phyloP scores from a whole-genome alignment of 1,140 invertebrate species.

The Drosophila quadrilineata region DNA sequence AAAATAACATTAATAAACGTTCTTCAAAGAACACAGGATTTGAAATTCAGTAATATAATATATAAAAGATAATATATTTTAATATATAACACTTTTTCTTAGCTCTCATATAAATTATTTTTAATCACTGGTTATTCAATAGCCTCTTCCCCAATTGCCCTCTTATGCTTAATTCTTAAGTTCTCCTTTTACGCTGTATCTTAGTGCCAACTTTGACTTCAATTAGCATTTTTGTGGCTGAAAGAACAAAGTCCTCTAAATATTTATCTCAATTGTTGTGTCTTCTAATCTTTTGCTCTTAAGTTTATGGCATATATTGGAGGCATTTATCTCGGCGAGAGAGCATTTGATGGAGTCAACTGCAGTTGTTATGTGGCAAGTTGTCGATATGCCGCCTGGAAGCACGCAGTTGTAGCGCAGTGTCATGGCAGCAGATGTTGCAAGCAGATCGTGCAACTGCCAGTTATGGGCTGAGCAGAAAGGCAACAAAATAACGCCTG shows the following conservation, averaged over 20 bases:
- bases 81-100: too few species aligned
- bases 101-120: too few species aligned
- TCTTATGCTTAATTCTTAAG: too few species aligned
- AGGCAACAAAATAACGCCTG: constrained; percentile 48
- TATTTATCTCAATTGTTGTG: background rate
- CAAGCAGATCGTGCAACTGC: constrained; percentile 66
- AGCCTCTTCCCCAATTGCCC: too few species aligned
- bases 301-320: constrained; percentile 1
- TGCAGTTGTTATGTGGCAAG: constrained; percentile 20
- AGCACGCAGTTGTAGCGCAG: constrained; percentile 4
- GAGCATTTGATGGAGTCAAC: background rate
- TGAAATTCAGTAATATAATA: too few species aligned
- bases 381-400: constrained; percentile 29
- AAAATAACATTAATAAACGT: too few species aligned
- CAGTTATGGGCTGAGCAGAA: constrained; percentile 53
- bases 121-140: too few species aligned
- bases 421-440: constrained; percentile 26
- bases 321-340: constrained; percentile 1
- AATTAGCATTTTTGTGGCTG: too few species aligned
- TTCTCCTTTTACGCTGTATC: too few species aligned
- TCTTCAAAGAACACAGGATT: too few species aligned
- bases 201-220: too few species aligned
- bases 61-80: too few species aligned
- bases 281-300: constrained; percentile 1
- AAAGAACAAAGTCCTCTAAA: background rate